phyloP scores from a whole-genome alignment of 2,888 invertebrate species.

The Spialia ferax region DNA sequence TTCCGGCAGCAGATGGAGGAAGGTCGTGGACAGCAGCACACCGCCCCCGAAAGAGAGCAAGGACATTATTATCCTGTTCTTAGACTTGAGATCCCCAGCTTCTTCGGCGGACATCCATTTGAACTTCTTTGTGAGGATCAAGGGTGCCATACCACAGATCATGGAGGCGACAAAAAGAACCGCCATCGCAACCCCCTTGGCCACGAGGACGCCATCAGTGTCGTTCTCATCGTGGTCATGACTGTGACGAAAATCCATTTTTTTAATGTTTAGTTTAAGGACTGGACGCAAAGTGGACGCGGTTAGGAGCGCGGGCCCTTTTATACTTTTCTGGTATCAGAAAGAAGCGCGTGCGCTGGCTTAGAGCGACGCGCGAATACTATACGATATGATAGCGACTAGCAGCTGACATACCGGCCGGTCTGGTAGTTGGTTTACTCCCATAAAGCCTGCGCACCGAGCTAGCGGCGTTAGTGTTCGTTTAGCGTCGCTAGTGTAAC shows the following conservation, averaged over 20 bases:
- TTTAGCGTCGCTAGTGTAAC: background rate
- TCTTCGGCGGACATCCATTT: conserved; percentile 87
- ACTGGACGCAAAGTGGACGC: conserved; percentile 54
- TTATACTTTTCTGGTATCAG: conserved; percentile 72
- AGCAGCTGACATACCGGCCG: background rate
- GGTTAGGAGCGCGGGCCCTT: conserved; percentile 61
- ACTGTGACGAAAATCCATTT: conserved; percentile 43
- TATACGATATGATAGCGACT: conserved; percentile 4
- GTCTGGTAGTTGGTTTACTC: conserved; percentile 1
- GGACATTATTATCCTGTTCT: conserved; percentile 85
- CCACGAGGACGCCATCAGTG: conserved; percentile 84
- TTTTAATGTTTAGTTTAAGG: conserved; percentile 44
- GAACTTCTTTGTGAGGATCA: conserved; percentile 89
- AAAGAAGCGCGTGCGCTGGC: background rate
- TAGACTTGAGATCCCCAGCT: conserved; percentile 77
- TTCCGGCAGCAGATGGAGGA: conserved; percentile 93
- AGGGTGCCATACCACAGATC: conserved; percentile 91
- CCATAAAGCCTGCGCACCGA: background rate
- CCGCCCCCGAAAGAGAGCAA: conserved; percentile 95
- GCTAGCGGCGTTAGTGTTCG: background rate
- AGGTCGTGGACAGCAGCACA: conserved; percentile 93
- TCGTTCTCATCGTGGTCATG: conserved; percentile 53
- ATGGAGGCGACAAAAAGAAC: conserved; percentile 92
- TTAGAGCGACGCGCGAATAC: conserved; percentile 2
- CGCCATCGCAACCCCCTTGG: conserved; percentile 93